Conservation (phyloP, 1,140 invertebrate species). For the Drosophila tropicalis region DNA sequence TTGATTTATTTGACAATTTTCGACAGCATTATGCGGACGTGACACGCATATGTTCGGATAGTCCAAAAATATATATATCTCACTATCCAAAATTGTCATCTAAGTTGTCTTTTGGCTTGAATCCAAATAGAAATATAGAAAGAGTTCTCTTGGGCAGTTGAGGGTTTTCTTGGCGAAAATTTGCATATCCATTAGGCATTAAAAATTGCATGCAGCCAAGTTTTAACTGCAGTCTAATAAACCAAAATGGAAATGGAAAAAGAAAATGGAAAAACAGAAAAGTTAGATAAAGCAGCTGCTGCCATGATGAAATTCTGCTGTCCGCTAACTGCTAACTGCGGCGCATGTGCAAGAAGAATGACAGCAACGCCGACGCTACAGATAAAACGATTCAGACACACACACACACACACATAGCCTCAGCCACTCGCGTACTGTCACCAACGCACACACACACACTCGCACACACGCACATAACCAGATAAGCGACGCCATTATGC, state of each 20-base stretch:
- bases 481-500: not conserved
- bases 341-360: slow-evolving; percentile 40
- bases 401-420: not conserved
- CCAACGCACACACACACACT: not conserved
- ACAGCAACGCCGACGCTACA: slow-evolving; percentile 24
- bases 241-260: slow-evolving; percentile 31
- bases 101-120: not conserved
- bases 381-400: slow-evolving; percentile 30
- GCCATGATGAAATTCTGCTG: not conserved
- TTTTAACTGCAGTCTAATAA: slow-evolving; percentile 70
- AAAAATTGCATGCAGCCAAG: slow-evolving; percentile 51
- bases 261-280: slow-evolving; percentile 16
- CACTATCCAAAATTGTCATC: not conserved
- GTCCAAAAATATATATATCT: not conserved
- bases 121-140: slow-evolving; percentile 1
- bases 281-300: slow-evolving; percentile 38
- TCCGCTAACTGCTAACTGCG: slow-evolving; percentile 9
- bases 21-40: slow-evolving; percentile 76
- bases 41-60: slow-evolving; percentile 51
- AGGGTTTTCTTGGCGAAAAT: slow-evolving; percentile 36
- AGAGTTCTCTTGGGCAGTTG: not conserved
- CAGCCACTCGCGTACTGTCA: not conserved
- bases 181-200: slow-evolving; percentile 59
- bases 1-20: slow-evolving; percentile 82
- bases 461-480: not conserved